These are phyloP conservation scores for Oreohelix idahoensis DNA, from an alignment of 1,140 invertebrate species.

Conservation along the genomic window DNA sequence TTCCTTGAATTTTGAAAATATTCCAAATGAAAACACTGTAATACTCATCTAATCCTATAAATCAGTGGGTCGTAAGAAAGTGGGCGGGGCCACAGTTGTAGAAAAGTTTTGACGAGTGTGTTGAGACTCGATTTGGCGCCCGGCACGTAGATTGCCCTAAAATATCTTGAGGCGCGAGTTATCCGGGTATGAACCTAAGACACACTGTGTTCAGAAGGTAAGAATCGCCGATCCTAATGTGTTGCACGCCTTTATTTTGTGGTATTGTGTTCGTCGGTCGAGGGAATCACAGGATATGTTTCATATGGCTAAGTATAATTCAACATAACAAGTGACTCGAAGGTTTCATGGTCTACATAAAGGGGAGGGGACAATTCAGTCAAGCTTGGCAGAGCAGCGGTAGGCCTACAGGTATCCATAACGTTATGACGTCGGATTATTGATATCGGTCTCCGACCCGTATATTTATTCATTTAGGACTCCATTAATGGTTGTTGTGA, in stretches of 20 bases:
- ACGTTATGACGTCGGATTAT: background rate
- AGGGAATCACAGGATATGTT: background rate
- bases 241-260: background rate
- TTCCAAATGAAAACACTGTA: background rate
- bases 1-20: background rate
- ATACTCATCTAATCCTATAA: background rate
- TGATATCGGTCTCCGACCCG: background rate
- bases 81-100: background rate
- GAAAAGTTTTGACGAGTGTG: conserved; percentile 9
- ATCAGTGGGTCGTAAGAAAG: background rate
- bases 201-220: background rate
- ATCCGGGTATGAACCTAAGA: background rate
- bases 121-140: background rate
- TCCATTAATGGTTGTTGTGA: background rate
- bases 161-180: background rate
- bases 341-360: background rate
- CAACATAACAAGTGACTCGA: background rate
- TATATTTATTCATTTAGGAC: background rate
- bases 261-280: background rate
- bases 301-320: background rate
- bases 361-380: background rate
- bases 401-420: background rate
- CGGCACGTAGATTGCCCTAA: background rate
- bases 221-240: background rate
- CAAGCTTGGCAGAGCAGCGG: background rate